Evolutionary conservation across 2,888 invertebrate species (phyloP).

Genomic region (Epirrita christyi): DNA sequence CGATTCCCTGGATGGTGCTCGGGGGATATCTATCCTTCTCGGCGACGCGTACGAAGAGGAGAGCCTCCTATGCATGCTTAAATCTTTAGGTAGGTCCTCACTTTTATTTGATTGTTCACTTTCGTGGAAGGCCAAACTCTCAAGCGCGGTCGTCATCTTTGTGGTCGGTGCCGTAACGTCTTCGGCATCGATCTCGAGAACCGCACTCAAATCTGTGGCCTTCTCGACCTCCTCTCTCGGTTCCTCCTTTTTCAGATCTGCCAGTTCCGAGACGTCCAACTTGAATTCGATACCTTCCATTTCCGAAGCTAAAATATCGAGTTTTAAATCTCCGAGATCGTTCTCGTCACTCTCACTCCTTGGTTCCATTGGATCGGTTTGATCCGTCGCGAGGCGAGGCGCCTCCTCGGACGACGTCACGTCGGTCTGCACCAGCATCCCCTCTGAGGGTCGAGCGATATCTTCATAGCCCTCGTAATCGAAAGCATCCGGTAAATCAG

Average conservation of each 20-base stretch:
- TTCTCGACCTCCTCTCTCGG: conserved; percentile 8
- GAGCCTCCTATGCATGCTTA: conserved; percentile 83
- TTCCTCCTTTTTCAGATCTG: conserved; percentile 5
- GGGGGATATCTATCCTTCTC: conserved; percentile 75
- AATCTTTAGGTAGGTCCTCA: conserved; percentile 86
- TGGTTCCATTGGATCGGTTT: conserved; percentile 28
- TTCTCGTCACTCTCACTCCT: neutral
- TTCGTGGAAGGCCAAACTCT: conserved; percentile 1
- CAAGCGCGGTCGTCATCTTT: neutral
- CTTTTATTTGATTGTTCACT: conserved; percentile 52
- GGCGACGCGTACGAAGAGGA: conserved; percentile 77
- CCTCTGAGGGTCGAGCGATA: conserved; percentile 40
- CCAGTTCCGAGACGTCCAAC: conserved; percentile 2
- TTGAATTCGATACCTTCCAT: conserved; percentile 15
- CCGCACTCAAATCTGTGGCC: conserved; percentile 18
- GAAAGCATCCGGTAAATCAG: conserved; percentile 61
- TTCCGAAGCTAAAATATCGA: conserved; percentile 10
- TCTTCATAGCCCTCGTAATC: conserved; percentile 54
- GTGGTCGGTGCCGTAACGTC: conserved; percentile 1
- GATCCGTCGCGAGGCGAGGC: conserved; percentile 15
- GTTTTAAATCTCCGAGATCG: conserved; percentile 17
- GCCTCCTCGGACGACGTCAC: conserved; percentile 45
- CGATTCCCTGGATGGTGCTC: conserved; percentile 88
- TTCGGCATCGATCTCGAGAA: conserved; percentile 14
- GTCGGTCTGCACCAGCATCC: conserved; percentile 48